phyloP scores from a whole-genome alignment of 2,113 vertebrate genomes.

The Saimiri boliviensis region DNA sequence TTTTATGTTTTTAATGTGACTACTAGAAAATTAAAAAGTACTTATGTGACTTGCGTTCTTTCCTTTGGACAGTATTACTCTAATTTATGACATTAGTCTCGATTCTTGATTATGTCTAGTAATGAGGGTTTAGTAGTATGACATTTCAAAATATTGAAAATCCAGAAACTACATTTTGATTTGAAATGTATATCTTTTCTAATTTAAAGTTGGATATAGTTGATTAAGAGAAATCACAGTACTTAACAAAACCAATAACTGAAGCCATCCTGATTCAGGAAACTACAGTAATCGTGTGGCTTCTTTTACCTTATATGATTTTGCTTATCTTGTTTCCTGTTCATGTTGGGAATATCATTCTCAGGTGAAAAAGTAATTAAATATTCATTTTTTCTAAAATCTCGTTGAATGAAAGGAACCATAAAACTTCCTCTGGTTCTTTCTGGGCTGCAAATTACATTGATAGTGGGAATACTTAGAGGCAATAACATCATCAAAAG shows the following conservation, averaged over 20 bases:
- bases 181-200: slow-evolving; percentile 12
- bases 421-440: not conserved
- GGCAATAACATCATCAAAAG: not conserved
- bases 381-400: not conserved
- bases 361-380: slow-evolving; percentile 19
- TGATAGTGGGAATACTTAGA: not conserved
- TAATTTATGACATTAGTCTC: slow-evolving; percentile 10
- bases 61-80: not conserved
- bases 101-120: slow-evolving; percentile 29
- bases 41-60: not conserved
- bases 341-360: not conserved
- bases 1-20: slow-evolving; percentile 29
- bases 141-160: slow-evolving; percentile 6
- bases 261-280: not conserved
- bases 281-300: not conserved
- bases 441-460: not conserved
- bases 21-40: slow-evolving; percentile 2
- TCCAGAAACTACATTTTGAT: not conserved
- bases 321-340: not conserved
- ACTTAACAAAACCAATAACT: slow-evolving; percentile 10
- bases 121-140: slow-evolving; percentile 18
- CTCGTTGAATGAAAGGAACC: not conserved
- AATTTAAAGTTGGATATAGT: slow-evolving; percentile 32
- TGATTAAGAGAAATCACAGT: slow-evolving; percentile 7
- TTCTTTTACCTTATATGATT: not conserved